Evolutionary conservation across 2,113 vertebrate species (phyloP).

Genomic region (Megaceryle maxima): DNA sequence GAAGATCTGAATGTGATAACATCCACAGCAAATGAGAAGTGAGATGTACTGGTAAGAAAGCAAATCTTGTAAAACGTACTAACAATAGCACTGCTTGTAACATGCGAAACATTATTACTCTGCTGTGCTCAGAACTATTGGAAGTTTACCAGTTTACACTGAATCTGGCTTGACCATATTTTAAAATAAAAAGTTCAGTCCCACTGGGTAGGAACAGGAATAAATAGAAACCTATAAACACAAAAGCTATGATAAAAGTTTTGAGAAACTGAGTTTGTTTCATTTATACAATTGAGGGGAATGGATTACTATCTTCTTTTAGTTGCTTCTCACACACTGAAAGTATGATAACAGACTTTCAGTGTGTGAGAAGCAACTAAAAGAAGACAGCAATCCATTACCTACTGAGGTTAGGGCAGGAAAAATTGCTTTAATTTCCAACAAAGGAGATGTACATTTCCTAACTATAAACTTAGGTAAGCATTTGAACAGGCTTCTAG

Average conservation of each 20-base stretch:
- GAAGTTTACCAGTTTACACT: neutral
- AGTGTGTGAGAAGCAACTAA: neutral
- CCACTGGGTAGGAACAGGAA: neutral
- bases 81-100: neutral
- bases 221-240: constrained; percentile 21
- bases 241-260: neutral
- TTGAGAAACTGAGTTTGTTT: neutral
- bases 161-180: neutral
- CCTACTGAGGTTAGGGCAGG: neutral
- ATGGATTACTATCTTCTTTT: too few species aligned
- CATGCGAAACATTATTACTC: neutral
- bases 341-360: neutral
- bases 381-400: neutral
- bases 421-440: constrained; percentile 38
- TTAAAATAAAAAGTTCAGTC: constrained; percentile 21
- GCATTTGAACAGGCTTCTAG: neutral
- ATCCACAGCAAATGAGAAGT: constrained; percentile 8
- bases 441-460: constrained; percentile 20
- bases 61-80: constrained; percentile 3
- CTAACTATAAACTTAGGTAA: constrained; percentile 24
- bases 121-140: neutral
- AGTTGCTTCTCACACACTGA: too few species aligned
- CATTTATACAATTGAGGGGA: neutral
- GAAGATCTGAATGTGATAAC: constrained; percentile 14
- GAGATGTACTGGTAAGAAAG: constrained; percentile 7